phyloP scores from a whole-genome alignment of 1,140 invertebrate genomes.

The Rhizoglyphus robini region DNA sequence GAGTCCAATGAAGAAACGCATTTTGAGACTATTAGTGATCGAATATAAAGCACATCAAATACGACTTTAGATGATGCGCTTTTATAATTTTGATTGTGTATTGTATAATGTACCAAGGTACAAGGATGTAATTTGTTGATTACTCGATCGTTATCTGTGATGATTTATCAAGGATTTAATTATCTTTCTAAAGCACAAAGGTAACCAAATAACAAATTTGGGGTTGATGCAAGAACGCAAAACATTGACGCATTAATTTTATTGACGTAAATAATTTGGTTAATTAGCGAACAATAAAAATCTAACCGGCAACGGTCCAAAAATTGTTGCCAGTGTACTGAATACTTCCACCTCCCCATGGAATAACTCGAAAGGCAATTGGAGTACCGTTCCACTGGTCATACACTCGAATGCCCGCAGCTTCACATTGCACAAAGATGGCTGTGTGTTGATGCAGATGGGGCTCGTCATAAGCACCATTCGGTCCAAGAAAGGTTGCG shows the following conservation, averaged over 20 bases:
- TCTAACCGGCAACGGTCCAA: constrained; percentile 17
- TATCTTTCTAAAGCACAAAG: not conserved
- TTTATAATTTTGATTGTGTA: no score
- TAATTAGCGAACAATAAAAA: no score
- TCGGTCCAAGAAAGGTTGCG: constrained; percentile 16
- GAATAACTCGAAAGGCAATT: constrained; percentile 7
- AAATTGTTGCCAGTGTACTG: constrained; percentile 14
- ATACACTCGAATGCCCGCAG: constrained; percentile 2
- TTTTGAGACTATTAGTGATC: no score
- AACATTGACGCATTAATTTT: no score
- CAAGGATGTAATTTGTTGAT: no score
- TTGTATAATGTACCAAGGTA: no score
- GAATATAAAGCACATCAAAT: no score
- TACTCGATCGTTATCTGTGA: no score
- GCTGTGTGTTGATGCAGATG: constrained; percentile 18
- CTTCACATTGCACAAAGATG: constrained; percentile 15
- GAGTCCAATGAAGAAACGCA: no score
- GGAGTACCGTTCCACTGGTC: constrained; percentile 19
- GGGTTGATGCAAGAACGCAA: no score
- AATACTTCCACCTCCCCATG: not conserved
- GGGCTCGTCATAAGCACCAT: constrained; percentile 14
- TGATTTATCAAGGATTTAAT: not conserved
- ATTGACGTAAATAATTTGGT: no score
- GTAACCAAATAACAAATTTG: not conserved
- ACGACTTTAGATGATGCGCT: no score